Evolutionary conservation across 2,888 invertebrate species (phyloP), one percentile per base, ranked within the genome.

Genomic region (Bellardia pandia): DNA sequence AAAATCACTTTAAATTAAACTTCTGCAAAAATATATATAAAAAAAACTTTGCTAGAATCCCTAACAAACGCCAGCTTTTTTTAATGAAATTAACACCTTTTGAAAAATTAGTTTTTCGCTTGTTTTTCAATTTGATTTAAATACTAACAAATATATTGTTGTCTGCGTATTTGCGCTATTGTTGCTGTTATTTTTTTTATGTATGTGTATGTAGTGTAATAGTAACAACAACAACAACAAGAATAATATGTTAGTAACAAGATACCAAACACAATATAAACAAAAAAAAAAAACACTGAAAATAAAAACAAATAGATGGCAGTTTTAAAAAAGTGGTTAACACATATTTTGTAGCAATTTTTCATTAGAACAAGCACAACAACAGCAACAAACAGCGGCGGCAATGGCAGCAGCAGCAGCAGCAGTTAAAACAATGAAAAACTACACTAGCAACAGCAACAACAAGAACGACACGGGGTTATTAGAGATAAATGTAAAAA

Each of bases 281-380:
- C 16, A 76, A 53, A 2, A 53, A 37, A 56, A 23, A 76, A 53
- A 79, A 37, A 72, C 68, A n/a, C 42, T 45, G 53, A 71, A 83
- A 89, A 90, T 89, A 91, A 90, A 90, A 90, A 89, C 89, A 90
- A 79, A 87, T 82, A 85, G 81, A 85, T 87, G 87, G 68, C 85
- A 87, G 85, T 87, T 87, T 92, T 92, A 92, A 92, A 92, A 92
- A 92, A 92, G 93, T 91, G 92, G 92, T 92, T 92, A 92, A 92
- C 92, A 92, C 93, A 92, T 92, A 92, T 92, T 92, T 91, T 91
- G 89, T 90, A 91, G 92, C 92, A 90, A 92, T 92, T 92, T 92
- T 92, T 92, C 92, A 92, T 90, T 86, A 88, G 81, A 88, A 79
- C 85, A 83, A 89, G 89, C 89, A 85, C 87, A 78, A 72, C 58